A percentile compares a stretch with the other conserved stretches of the same genome.
phyloP scores from a whole-genome alignment of 2,113 vertebrate genomes.

The Azemiops feae region DNA sequence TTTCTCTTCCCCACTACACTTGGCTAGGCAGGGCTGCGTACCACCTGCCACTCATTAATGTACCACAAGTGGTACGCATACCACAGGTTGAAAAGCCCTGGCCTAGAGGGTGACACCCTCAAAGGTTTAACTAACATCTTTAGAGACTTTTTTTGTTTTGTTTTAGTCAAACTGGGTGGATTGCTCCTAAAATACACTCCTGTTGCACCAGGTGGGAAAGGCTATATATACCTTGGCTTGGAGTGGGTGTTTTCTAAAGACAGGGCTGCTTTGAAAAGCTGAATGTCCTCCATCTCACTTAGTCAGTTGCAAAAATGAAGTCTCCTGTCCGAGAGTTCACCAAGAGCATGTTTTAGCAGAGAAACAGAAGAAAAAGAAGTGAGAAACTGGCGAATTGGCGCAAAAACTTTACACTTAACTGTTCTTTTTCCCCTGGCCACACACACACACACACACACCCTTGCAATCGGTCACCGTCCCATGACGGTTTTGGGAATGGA shows the following conservation, averaged over 20 bases:
- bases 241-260: background rate
- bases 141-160: background rate
- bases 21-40: too few species aligned
- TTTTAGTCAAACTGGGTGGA: background rate
- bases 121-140: background rate
- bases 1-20: too few species aligned
- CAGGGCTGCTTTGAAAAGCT: background rate
- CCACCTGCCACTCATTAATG: too few species aligned
- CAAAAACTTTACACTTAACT: background rate
- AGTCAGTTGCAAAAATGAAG: background rate
- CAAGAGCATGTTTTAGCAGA: background rate
- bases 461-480: background rate
- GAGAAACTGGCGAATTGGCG: background rate
- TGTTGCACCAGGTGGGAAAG: background rate
- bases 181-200: background rate
- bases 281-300: background rate
- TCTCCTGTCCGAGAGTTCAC: background rate
- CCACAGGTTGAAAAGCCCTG: too few species aligned
- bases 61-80: too few species aligned
- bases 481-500: background rate
- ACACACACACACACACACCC: too few species aligned
- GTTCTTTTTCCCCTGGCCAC: background rate
- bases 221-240: background rate
- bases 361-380: background rate
- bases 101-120: background rate